Base-by-base conservation (phyloP, 92 coral and sea anemone genomes). In the Parazoanthus atlanticus region DNA sequence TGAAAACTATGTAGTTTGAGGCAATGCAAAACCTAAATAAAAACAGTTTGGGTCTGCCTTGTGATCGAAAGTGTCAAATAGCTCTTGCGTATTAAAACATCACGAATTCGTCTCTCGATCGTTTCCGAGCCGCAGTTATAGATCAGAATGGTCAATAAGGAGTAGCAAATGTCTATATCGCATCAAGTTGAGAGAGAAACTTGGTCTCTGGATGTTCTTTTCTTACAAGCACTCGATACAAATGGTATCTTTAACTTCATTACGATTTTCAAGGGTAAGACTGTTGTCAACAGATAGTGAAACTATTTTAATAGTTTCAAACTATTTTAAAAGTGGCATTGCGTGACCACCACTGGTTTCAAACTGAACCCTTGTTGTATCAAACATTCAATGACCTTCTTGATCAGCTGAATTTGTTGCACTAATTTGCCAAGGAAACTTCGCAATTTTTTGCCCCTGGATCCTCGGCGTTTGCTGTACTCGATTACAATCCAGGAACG, bases 211-310 rank as follows among this genome's bases (percentile, higher is more conserved):
- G 1, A 67, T 67, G 74, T 67, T n/a, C 74, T 49, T 67, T 67
- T 67, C 74, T 67, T 67, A 67, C 74, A n/a, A 67, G 74, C 74
- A 67, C 32, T 67, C 74, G 25, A 67, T 67, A 67, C 74, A 67
- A 67, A 67, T n/a, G 74, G 8, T 5, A 67, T 67, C 74, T n/a
- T 67, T 67, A 67, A 67, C 74, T 67, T 67, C 8, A 67, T 67
- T 67, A 67, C 73, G 73, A 21, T 67, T 67, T 67, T 21, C 73
- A 67, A 25, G 73, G 73, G 73, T 67, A 23, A 67, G 70, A 64
- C 70, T 36, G 1, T 64, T 64, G 70, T 23, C 73, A 67, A 21
- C 73, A 67, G 29, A 3, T 1, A 25, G 73, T 23, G 29, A 65
- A 65, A n/a, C 71, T 17, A 17, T n/a, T n/a, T n/a, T n/a, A n/a